Evolutionary conservation across 23 tunicate genomes (phyloP), one percentile per base, ranked within the genome.

Genomic region (Ascidia mentula): DNA sequence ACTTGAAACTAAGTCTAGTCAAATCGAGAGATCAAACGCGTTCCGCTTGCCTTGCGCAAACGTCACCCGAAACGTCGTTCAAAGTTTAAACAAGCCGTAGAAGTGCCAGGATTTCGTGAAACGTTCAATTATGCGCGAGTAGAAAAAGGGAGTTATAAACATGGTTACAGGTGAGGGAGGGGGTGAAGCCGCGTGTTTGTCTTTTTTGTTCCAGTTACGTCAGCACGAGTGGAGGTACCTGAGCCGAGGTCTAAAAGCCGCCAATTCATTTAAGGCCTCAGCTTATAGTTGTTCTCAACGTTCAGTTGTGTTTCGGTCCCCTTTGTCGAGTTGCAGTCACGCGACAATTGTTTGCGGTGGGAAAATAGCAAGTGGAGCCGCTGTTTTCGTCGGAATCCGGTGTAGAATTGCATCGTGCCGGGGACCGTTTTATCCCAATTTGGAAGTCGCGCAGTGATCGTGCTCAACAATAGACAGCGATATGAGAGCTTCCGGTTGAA

Each of bases 281-380:
- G 24, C 65, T 26, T 28, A 53, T 9, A 26, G 24, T 53, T 53
- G 65, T 28, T 53, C 65, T 5, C 65, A 3, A 5, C 28, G 65
- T n/a, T n/a, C n/a, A n/a, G 65, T 28, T 53, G 65, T 26, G 24
- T 53, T 53, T 53, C 28, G 7, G 28, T 53, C 28, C 65, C 24
- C 24, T 26, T 20, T 53, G 65, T 53, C 7, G 12, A 28, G 65
- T 28, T 53, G 65, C 65, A 53, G 65, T 53, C 65, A 53, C 65
- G 65, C 65, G 65, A 53, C 7, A 53, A 53, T 53, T 53, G 65
- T 53, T 53, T 53, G 65, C 65, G 13, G 65, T 53, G 65, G 12
- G 24, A 53, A 53, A 53, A 28, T 53, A 53, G 65, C 13, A 53
- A 53, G 65, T 53, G 65, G 65, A 53, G 13, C 13, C 65, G 65